phyloP scores from a whole-genome alignment of 2,888 invertebrate genomes.

The Theretra japonica region DNA sequence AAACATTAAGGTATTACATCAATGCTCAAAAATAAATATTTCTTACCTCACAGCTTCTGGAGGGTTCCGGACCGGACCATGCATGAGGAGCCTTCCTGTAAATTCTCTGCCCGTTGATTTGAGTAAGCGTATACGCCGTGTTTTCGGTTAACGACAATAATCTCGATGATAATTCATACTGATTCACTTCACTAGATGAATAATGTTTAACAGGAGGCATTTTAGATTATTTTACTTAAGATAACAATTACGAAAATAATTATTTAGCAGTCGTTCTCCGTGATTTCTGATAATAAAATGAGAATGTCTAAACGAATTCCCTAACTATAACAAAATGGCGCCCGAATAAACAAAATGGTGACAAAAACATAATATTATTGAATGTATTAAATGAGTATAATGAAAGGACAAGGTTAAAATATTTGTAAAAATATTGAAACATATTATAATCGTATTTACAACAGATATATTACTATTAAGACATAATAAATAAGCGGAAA shows the following conservation, averaged over 20 bases:
- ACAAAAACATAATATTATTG: conserved; percentile 11
- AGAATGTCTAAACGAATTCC: conserved; percentile 40
- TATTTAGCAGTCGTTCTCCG: conserved; percentile 45
- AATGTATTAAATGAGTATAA: not conserved
- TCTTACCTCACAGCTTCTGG: conserved; percentile 86
- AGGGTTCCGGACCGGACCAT: conserved; percentile 81
- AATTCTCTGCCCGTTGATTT: conserved; percentile 89
- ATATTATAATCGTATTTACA: not conserved
- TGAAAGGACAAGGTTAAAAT: not conserved
- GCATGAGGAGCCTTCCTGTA: conserved; percentile 86
- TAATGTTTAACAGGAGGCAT: conserved; percentile 81
- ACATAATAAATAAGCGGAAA: not conserved
- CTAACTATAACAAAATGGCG: conserved; percentile 55
- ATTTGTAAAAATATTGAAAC: not conserved
- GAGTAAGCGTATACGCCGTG: conserved; percentile 80
- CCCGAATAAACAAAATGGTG: conserved; percentile 61
- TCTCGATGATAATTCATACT: conserved; percentile 82
- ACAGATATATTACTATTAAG: not conserved
- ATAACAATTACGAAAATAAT: conserved; percentile 57
- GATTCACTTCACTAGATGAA: conserved; percentile 82
- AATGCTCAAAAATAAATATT: too few species aligned
- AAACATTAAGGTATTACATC: too few species aligned
- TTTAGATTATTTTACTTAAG: conserved; percentile 74
- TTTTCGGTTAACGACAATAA: conserved; percentile 80
- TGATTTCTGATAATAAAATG: conserved; percentile 66